Evolutionary conservation across 2,888 invertebrate species (phyloP), one percentile per base, ranked within the genome.

Genomic region (Carcina quercana): DNA sequence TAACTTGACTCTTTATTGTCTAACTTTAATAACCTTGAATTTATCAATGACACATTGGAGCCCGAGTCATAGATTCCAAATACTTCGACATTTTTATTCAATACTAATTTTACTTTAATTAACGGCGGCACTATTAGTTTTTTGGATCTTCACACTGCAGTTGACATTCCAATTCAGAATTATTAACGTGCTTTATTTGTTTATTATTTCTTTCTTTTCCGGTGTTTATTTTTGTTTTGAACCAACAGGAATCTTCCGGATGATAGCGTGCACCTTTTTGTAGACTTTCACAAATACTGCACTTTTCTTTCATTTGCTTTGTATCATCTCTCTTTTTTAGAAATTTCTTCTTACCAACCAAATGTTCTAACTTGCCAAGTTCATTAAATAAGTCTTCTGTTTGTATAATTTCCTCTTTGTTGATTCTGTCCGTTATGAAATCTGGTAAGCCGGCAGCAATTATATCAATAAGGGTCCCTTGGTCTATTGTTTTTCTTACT

Each of bases 21-120:
- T 40, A 46, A 13, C 26, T 35, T 42, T 25, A 45, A 20, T 32
- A 47, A 40, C 32, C 28, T 53, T 13, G 47, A 40, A 44, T 51
- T 56, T 17, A 53, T 53, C 28, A 50, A 39, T 7, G 48, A 48
- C 2, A 53, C 42, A 41, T 53, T 43, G 8, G 45, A 51, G 4
- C 48, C 50, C n/a, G 50, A 43, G 28, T 52, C 52, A 42, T 53
- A 52, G 13, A 47, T 37, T 25, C 41, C 49, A 20, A 11, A 32
- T 21, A 36, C 25, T 35, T 47, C 31, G 25, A 48, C 13, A 7
- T 15, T 42, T 15, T 41, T 29, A 30, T 47, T 36, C 30, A 45
- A 31, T 43, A 28, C 1, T 42, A 47, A 31, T 30, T 44, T 46
- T 10, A 47, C 33, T 35, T 41, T 42, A 5, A 52, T 50, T 40